A percentile compares a stretch with the other conserved stretches of the same genome.
Conservation (phyloP, 2,888 invertebrate genomes). For the Dicyrtomina minuta region DNA sequence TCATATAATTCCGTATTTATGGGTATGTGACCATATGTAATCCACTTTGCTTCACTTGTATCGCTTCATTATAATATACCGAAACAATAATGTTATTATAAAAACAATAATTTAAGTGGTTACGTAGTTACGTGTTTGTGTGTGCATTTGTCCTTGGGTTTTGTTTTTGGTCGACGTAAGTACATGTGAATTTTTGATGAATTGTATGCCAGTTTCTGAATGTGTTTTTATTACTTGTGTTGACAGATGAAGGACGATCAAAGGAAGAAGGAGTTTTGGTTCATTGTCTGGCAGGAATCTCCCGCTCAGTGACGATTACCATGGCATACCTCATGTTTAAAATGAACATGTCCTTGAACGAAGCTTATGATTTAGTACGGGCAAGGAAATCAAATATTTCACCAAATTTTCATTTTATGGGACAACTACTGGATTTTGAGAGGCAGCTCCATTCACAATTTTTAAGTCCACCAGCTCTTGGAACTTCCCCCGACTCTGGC, state of each 20-base stretch:
- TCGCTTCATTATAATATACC: too few species aligned
- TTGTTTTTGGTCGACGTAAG: too few species aligned
- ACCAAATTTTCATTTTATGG: constrained; percentile 98
- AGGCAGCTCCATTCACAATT: constrained; percentile 65
- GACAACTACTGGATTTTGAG: constrained; percentile 90
- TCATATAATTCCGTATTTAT: too few species aligned
- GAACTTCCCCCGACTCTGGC: constrained; percentile 84
- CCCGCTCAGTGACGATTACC: constrained; percentile 93
- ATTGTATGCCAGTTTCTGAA: too few species aligned
- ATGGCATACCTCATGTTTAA: constrained; percentile 96
- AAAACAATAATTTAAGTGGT: too few species aligned
- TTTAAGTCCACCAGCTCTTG: constrained; percentile 65
- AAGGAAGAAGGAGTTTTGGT: constrained; percentile 88
- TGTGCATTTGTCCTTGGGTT: too few species aligned
- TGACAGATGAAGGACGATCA: constrained; percentile 85
- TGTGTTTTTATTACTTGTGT: constrained; percentile 30
- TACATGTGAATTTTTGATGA: too few species aligned
- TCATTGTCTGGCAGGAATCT: constrained; percentile 95
- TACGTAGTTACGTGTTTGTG: too few species aligned
- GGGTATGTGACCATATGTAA: too few species aligned
- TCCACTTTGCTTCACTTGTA: too few species aligned
- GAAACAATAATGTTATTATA: too few species aligned
- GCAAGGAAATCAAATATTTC: constrained; percentile 91
- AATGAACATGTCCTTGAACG: constrained; percentile 81
- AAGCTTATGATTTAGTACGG: constrained; percentile 92